Evolutionary conservation across 1,140 invertebrate genomes (phyloP).

Genomic region (Maconellicoccus hirsutus): DNA sequence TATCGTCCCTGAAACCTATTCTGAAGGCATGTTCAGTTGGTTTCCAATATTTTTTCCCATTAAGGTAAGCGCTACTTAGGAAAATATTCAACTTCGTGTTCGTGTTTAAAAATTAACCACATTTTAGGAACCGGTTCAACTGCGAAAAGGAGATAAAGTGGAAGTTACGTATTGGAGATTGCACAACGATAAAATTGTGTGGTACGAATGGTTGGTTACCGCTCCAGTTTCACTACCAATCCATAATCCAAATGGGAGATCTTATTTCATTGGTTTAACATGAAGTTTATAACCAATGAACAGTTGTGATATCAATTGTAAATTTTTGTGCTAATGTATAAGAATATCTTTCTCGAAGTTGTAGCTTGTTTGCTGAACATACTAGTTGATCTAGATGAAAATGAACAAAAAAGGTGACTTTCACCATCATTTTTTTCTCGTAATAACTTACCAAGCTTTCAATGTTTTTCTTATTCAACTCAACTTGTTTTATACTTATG

Average conservation of each 20-base stretch:
- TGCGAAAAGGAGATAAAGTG: conserved; percentile 55
- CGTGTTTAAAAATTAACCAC: conserved; percentile 16
- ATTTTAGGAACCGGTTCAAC: conserved; percentile 57
- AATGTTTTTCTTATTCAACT: too few relatives aligned
- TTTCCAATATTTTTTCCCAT: conserved; percentile 93
- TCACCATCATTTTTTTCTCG: too few relatives aligned
- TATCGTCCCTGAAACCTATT: conserved; percentile 78
- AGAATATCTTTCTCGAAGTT: too few relatives aligned
- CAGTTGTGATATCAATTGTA: background rate
- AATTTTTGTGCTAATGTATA: too few relatives aligned
- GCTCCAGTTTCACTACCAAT: conserved; percentile 50
- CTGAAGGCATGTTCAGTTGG: conserved; percentile 90
- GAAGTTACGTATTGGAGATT: conserved; percentile 80
- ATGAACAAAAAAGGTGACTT: too few relatives aligned
- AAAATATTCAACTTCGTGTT: conserved; percentile 24
- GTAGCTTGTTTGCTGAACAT: too few relatives aligned
- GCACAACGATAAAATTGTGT: conserved; percentile 64
- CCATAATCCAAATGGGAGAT: conserved; percentile 71
- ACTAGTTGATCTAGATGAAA: too few relatives aligned
- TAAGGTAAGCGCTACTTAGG: conserved; percentile 40
- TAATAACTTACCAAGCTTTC: too few relatives aligned
- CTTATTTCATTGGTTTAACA: conserved; percentile 50
- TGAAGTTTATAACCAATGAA: background rate
- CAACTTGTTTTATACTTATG: too few relatives aligned
- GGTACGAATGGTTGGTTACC: conserved; percentile 89